Conservation (phyloP, 2,113 vertebrate species). For the Quiscalus mexicanus region DNA sequence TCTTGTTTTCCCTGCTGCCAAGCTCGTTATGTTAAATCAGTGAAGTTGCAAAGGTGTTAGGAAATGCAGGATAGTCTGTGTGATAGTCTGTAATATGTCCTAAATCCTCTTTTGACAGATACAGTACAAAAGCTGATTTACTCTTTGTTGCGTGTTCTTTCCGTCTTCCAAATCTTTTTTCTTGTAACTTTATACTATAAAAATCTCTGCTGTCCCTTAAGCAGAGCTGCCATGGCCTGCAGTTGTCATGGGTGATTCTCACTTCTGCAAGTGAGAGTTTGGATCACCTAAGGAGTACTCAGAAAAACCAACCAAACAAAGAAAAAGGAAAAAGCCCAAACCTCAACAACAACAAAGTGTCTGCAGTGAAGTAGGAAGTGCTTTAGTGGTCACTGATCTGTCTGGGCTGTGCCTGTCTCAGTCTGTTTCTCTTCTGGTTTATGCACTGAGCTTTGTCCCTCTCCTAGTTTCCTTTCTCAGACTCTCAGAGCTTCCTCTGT, state of each 20-base stretch:
- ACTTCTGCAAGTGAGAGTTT: background rate
- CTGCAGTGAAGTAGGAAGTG: background rate
- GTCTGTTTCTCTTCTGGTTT: conserved; percentile 30
- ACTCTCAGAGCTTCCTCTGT: conserved; percentile 36
- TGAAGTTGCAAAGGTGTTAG: background rate
- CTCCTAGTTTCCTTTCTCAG: background rate
- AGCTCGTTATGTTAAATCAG: background rate
- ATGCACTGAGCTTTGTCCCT: background rate
- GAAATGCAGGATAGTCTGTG: background rate
- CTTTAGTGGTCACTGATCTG: background rate
- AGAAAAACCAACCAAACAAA: background rate
- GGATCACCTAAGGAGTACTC: background rate
- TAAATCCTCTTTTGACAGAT: background rate
- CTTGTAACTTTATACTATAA: background rate
- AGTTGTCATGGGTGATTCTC: background rate
- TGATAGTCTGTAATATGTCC: background rate
- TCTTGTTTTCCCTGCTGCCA: background rate
- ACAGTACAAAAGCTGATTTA: background rate
- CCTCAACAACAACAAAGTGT: background rate
- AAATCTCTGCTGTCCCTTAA: background rate
- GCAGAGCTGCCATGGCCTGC: background rate
- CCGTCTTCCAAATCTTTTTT: background rate
- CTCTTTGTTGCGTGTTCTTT: background rate
- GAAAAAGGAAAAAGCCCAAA: background rate
- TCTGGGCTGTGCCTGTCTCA: background rate